Evolutionary conservation across 2,113 vertebrate species (phyloP).

Genomic region (Thalassoma bifasciatum): DNA sequence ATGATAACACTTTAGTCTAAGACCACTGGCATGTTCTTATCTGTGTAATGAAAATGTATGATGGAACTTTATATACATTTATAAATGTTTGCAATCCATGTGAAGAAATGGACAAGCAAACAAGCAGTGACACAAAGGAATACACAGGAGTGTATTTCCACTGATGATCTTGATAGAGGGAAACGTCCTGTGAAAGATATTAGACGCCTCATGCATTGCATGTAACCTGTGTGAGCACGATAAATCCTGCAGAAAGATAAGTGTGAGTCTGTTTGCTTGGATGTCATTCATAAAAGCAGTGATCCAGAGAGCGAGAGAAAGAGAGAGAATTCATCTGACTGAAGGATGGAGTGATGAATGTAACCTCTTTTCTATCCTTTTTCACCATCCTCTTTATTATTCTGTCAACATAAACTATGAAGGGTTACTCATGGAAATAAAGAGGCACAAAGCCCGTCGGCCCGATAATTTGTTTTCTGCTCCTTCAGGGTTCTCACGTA

Average conservation of each 20-base stretch:
- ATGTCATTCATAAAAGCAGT: conserved; percentile 61
- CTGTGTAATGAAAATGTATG: conserved; percentile 20
- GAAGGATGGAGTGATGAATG: conserved; percentile 60
- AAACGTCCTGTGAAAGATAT: conserved; percentile 45
- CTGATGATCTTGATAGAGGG: conserved; percentile 37
- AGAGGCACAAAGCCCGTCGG: conserved; percentile 64
- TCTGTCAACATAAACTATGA: conserved; percentile 73
- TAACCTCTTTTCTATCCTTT: conserved; percentile 40
- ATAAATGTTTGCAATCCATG: conserved; percentile 1
- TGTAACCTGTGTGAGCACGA: conserved; percentile 16
- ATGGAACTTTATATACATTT: neutral
- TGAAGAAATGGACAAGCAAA: conserved; percentile 17
- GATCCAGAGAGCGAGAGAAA: conserved; percentile 30
- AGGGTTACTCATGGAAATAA: conserved; percentile 76
- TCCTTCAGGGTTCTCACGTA: conserved; percentile 68
- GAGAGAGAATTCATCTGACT: conserved; percentile 40
- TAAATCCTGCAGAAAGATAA: conserved; percentile 59
- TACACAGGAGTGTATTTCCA: conserved; percentile 34
- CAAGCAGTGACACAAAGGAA: conserved; percentile 18
- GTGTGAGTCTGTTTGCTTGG: conserved; percentile 46
- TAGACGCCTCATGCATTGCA: conserved; percentile 18
- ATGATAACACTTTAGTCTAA: conserved; percentile 21
- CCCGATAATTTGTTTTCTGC: conserved; percentile 76
- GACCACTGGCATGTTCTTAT: conserved; percentile 11
- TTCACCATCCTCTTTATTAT: conserved; percentile 69